Percentiles rank a stretch among this genome's conserved stretches.
Evolutionary conservation across 2,888 invertebrate species (phyloP).

Genomic region (Rhagium mordax): DNA sequence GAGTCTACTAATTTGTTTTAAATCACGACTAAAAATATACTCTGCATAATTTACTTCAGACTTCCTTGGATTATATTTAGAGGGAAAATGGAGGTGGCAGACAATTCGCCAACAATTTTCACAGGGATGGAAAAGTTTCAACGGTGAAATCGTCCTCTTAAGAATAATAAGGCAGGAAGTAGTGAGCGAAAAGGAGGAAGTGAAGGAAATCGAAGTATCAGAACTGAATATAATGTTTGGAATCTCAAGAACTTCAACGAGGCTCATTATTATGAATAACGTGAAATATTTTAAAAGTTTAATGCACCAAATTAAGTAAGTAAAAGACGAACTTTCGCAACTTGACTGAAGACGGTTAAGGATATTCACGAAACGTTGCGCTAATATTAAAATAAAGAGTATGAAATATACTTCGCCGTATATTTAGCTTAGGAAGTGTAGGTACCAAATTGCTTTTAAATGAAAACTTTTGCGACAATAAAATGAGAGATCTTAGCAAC

Average conservation of each 20-base stretch:
- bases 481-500: slow-evolving; percentile 53
- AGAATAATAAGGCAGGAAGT: slow-evolving; percentile 3
- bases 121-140: background rate
- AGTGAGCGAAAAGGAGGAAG: background rate
- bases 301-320: background rate
- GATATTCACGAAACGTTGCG: too few species aligned
- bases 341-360: too few species aligned
- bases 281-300: background rate
- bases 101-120: background rate
- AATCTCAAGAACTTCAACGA: background rate
- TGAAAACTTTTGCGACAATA: slow-evolving; percentile 52
- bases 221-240: slow-evolving; percentile 5
- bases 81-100: background rate
- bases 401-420: too few species aligned
- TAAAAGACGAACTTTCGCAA: too few species aligned
- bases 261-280: background rate
- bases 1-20: background rate
- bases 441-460: slow-evolving; percentile 44
- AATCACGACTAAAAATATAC: background rate
- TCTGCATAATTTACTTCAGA: background rate
- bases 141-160: background rate
- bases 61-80: background rate
- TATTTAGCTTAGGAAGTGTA: slow-evolving; percentile 7
- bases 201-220: slow-evolving; percentile 1
- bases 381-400: too few species aligned